A percentile compares a stretch with the other conserved stretches of the same genome.
These are phyloP conservation scores for Helicoverpa assulta DNA, from an alignment of 2,888 invertebrate genomes.

Conservation along the genomic window DNA sequence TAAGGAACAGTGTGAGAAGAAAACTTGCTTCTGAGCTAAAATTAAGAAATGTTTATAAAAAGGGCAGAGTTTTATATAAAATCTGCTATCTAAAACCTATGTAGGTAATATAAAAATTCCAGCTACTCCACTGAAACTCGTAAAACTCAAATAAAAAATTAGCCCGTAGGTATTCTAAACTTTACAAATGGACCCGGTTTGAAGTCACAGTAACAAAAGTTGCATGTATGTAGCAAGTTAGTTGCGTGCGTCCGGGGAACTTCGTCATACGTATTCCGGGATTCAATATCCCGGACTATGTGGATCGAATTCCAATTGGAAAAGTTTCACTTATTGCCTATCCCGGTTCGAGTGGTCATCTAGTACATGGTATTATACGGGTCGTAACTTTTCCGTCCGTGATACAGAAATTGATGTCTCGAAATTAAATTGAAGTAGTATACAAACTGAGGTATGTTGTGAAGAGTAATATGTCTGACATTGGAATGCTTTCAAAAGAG, in stretches of 20 bases:
- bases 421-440: slow-evolving; percentile 20
- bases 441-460: neutral
- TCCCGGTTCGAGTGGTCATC: slow-evolving; percentile 43
- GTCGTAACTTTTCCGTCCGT: slow-evolving; percentile 2
- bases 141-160: slow-evolving; percentile 6
- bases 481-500: slow-evolving; percentile 44
- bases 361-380: slow-evolving; percentile 25
- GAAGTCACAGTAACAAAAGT: slow-evolving; percentile 44
- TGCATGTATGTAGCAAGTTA: slow-evolving; percentile 44
- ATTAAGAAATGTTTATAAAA: too few species aligned
- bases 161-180: slow-evolving; percentile 19
- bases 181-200: slow-evolving; percentile 37
- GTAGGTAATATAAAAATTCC: too few species aligned
- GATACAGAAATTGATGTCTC: slow-evolving; percentile 29
- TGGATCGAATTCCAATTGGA: slow-evolving; percentile 70
- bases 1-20: neutral
- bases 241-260: slow-evolving; percentile 40
- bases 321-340: slow-evolving; percentile 63
- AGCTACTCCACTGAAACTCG: slow-evolving; percentile 22
- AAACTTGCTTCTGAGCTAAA: too few species aligned
- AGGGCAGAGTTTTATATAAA: too few species aligned
- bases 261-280: slow-evolving; percentile 38
- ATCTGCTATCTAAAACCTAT: too few species aligned
- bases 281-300: slow-evolving; percentile 63
- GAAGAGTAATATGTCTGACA: slow-evolving; percentile 19